These are phyloP conservation scores for Ypsolopha scabrella DNA, from an alignment of 2,888 invertebrate genomes.

Conservation along the genomic window DNA sequence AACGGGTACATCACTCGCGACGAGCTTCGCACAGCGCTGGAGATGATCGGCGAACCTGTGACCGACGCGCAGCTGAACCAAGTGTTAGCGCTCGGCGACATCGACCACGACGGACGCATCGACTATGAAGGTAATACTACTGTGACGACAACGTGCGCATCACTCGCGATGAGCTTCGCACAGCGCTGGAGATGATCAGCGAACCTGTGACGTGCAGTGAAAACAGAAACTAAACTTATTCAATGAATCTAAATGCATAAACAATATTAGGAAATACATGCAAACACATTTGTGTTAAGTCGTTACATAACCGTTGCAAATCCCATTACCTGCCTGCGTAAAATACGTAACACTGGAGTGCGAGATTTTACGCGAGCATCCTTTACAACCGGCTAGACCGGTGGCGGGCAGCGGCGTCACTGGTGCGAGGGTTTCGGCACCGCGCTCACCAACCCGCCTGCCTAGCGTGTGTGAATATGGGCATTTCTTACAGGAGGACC, in stretches of 20 bases:
- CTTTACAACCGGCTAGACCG: slow-evolving; percentile 85
- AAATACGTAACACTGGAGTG: too few relatives aligned
- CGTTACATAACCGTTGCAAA: too few relatives aligned
- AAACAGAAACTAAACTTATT: too few relatives aligned
- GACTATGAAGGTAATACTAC: slow-evolving; percentile 79
- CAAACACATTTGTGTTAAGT: too few relatives aligned
- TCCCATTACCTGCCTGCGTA: too few relatives aligned
- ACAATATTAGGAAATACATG: too few relatives aligned
- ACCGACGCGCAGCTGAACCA: slow-evolving; percentile 82
- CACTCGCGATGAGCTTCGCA: slow-evolving; percentile 81
- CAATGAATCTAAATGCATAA: too few relatives aligned
- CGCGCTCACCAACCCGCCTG: too few relatives aligned
- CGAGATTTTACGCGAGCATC: slow-evolving; percentile 79
- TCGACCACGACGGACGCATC: slow-evolving; percentile 84
- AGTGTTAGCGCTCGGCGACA: slow-evolving; percentile 79
- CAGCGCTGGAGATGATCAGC: slow-evolving; percentile 87
- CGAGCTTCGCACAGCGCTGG: slow-evolving; percentile 82
- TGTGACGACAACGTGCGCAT: slow-evolving; percentile 88
- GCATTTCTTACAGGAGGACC: too few relatives aligned
- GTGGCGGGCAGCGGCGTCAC: too few relatives aligned
- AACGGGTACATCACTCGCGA: slow-evolving; percentile 91
- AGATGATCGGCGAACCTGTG: slow-evolving; percentile 84
- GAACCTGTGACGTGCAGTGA: slow-evolving; percentile 82
- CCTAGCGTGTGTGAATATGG: too few relatives aligned
- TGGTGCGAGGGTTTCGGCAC: too few relatives aligned